Percentiles rank a stretch among this genome's conserved stretches.
Evolutionary conservation across 1,140 invertebrate species (phyloP).

Genomic region (Orius insidiosus): DNA sequence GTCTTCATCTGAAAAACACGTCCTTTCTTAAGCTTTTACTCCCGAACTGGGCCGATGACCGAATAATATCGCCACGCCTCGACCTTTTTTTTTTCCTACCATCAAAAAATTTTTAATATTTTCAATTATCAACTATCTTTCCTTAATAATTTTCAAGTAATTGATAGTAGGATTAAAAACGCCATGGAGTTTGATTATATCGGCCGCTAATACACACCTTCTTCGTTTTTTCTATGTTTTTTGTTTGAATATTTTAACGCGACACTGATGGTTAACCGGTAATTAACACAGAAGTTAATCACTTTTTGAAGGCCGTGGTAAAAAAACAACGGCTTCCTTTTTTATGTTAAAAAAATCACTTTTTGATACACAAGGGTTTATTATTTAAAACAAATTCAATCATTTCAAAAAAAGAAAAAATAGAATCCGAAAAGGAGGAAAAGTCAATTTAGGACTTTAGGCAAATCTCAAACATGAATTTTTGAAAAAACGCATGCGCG

Average conservation of each 20-base stretch:
- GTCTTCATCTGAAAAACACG: constrained; percentile 7
- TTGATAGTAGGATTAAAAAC: constrained; percentile 4
- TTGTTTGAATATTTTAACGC: constrained; percentile 1
- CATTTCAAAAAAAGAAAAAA: too few species aligned
- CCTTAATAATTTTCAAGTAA: neutral
- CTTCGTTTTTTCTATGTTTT: constrained; percentile 1
- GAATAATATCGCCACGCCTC: constrained; percentile 1
- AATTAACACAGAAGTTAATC: neutral
- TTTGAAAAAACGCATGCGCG: too few species aligned
- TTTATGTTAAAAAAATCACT: too few species aligned
- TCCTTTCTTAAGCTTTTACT: neutral
- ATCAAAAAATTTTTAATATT: constrained; percentile 1
- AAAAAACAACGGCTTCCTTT: neutral
- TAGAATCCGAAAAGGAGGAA: too few species aligned
- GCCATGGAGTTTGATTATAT: neutral
- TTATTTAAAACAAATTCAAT: too few species aligned
- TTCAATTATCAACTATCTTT: constrained; percentile 4
- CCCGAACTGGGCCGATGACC: constrained; percentile 3
- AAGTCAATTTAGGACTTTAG: too few species aligned
- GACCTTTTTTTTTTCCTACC: neutral
- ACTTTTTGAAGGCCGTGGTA: neutral
- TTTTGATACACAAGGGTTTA: too few species aligned
- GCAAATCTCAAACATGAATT: too few species aligned
- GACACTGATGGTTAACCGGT: neutral
- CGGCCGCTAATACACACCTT: neutral